Evolutionary conservation across 2,888 invertebrate genomes (phyloP), one percentile per base, ranked within the genome.

Genomic region (Hydraecia micacea): DNA sequence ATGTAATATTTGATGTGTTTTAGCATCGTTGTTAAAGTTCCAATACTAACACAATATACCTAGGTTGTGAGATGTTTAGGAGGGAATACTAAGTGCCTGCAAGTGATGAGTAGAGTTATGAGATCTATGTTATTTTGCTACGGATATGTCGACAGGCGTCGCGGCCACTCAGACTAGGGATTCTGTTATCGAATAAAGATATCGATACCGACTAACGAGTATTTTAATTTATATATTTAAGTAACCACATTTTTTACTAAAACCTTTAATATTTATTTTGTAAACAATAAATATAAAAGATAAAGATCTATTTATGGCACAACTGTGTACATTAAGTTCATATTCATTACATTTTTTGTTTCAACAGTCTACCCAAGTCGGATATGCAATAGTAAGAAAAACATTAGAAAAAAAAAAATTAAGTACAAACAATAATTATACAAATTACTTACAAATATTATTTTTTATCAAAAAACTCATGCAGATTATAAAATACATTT

Each of bases 1-100:
- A 60, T 73, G 32, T n/a, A 42, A 65, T 85, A 82, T 86, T 88
- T 80, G 87, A 87, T 88, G 87, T 83, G 87, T 87, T 87, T 84
- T 87, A 87, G 87, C 87, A 87, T 87, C 88, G 75, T 75, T 80
- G 84, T 81, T 75, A 75, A 62, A 65, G 46, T 83, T 73, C 32
- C 74, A 69, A 32, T 74, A 65, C 71, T 75, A 77, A 75, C 69
- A 21, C 58, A 62, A 42, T 60, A 49, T 32, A 55, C 18, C 49
- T 32, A 68, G 81, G 82, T 82, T 81, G 84, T 85, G 74, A 81
- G n/a, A 32, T 0, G 67, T 28, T 46, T 15, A 25, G 25, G 49
- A 63, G 28, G 3, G 36, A 66, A 46, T 36, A 58, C n/a, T 8
- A 86, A 86, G 83, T 86, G 84, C 84, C 84, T 84, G 73, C 55